Evolutionary conservation across 2,888 invertebrate genomes (phyloP), one percentile per base, ranked within the genome.

Genomic region (Eudemis profundana): DNA sequence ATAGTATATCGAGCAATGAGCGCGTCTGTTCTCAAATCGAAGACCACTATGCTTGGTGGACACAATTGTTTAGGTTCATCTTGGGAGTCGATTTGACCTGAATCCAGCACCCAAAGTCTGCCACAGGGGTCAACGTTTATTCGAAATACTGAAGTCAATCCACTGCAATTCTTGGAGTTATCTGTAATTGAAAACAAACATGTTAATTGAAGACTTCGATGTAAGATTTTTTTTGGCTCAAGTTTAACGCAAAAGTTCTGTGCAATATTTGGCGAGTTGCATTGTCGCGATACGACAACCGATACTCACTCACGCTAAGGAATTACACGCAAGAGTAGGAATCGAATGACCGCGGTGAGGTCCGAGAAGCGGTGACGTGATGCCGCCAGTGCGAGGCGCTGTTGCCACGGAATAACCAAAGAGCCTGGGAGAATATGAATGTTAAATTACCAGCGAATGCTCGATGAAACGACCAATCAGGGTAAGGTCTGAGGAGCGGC

Each of bases 271-370:
- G n/a, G n/a, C n/a, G n/a, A n/a, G n/a, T n/a, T n/a, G n/a, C n/a
- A n/a, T n/a, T n/a, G n/a, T n/a, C n/a, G n/a, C n/a, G n/a, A n/a
- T n/a, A n/a, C n/a, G n/a, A n/a, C n/a, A n/a, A n/a, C n/a, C n/a
- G n/a, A n/a, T n/a, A n/a, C n/a, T n/a, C n/a, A n/a, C n/a, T n/a
- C n/a, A n/a, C n/a, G n/a, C n/a, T n/a, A n/a, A n/a, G n/a, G n/a
- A n/a, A n/a, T n/a, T n/a, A n/a, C n/a, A n/a, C n/a, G n/a, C n/a
- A n/a, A n/a, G n/a, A n/a, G n/a, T n/a, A n/a, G n/a, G 95, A 92
- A 93, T 95, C 8, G 86, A 89, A 96, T 96, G 97, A 74, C 93
- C 93, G 0, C 97, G 97, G 83, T 96, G 97, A 0, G 97, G 97
- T 29, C 84, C 92, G 14, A 97, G 86, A 5, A 90, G 89, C 0